Percentiles rank a stretch among this genome's conserved stretches.
phyloP scores from a whole-genome alignment of 1,140 invertebrate genomes.

The Lepidostoma basale region DNA sequence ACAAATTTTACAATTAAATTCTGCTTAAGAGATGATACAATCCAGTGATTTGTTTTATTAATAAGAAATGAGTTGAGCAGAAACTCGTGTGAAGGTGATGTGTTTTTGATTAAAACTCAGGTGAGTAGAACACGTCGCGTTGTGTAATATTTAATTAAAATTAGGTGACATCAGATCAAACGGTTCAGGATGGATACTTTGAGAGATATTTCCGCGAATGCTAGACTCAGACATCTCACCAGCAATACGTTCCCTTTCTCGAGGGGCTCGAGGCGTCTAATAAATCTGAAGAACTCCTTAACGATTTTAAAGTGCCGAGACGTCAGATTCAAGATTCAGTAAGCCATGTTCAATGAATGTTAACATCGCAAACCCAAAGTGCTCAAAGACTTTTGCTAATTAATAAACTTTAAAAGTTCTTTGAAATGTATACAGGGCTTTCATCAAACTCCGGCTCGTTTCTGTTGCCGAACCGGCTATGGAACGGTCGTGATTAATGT shows the following conservation, averaged over 20 bases:
- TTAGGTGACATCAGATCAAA: background rate
- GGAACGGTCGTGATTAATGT: conserved; percentile 3
- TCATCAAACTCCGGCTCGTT: background rate
- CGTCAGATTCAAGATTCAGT: conserved; percentile 9
- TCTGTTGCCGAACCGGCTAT: background rate
- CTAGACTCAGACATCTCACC: too few species aligned
- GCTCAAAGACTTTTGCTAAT: conserved; percentile 31
- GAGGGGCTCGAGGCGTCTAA: background rate
- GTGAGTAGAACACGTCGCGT: background rate
- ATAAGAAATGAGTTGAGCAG: too few species aligned
- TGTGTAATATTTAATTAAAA: conserved; percentile 1
- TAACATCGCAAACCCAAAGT: conserved; percentile 27
- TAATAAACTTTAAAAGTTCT: conserved; percentile 34
- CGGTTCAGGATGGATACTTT: too few species aligned
- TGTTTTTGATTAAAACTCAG: too few species aligned
- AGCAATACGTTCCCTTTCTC: too few species aligned
- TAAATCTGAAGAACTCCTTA: conserved; percentile 4
- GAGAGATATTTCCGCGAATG: too few species aligned
- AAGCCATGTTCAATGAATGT: conserved; percentile 30
- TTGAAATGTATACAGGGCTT: conserved; percentile 19
- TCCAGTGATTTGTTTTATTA: too few species aligned
- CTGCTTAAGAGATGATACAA: too few species aligned
- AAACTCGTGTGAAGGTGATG: too few species aligned
- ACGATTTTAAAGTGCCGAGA: conserved; percentile 16
- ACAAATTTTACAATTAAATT: too few species aligned